These are phyloP conservation scores for Tetragonisca angustula DNA, from an alignment of 2,888 invertebrate species.

Conservation along the genomic window DNA sequence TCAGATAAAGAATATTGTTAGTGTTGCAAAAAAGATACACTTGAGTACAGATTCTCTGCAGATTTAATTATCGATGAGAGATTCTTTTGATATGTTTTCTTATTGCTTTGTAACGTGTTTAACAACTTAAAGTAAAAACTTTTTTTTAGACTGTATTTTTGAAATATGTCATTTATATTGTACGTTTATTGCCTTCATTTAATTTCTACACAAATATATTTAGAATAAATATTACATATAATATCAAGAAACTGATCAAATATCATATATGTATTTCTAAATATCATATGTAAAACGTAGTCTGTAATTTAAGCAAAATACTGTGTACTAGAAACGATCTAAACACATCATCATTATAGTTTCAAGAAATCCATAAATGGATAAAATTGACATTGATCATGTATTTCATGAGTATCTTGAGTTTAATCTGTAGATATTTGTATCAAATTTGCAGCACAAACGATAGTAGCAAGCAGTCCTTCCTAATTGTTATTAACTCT, in stretches of 20 bases:
- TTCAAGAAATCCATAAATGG: neutral
- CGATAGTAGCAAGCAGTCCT: constrained; percentile 35
- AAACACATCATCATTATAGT: neutral
- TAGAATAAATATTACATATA: neutral
- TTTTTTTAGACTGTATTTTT: neutral
- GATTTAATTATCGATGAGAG: neutral
- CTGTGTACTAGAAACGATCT: neutral
- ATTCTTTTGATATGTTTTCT: neutral
- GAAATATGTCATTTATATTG: neutral
- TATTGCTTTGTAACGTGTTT: neutral
- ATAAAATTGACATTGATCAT: constrained; percentile 21
- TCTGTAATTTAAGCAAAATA: neutral
- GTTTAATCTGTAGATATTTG: constrained; percentile 4
- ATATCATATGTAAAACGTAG: neutral
- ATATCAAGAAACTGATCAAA: neutral
- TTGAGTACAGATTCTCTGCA: neutral
- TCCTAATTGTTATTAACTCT: constrained; percentile 29
- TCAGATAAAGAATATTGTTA: constrained; percentile 17
- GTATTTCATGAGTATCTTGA: constrained; percentile 30
- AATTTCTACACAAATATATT: neutral
- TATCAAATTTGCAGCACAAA: constrained; percentile 30
- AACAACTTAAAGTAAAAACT: neutral
- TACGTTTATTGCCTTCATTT: constrained; percentile 1
- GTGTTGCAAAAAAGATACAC: constrained; percentile 40
- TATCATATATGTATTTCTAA: neutral